Percentiles rank a stretch among this genome's conserved stretches.
Conservation (phyloP, 2,113 vertebrate genomes). For the Bos indicus region DNA sequence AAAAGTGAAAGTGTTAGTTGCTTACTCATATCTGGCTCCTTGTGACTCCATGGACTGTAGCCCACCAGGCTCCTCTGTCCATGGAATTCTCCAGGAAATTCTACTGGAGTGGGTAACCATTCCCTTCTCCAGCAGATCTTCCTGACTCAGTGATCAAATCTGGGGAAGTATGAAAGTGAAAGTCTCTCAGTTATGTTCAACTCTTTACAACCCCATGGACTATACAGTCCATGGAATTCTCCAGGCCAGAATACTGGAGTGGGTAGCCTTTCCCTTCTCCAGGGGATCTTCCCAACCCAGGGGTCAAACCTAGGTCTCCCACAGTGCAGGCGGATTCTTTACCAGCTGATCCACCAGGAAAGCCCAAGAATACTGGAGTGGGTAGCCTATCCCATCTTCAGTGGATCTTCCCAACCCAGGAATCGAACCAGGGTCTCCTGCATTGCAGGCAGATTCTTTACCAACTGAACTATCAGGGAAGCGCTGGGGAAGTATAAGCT, state of each 20-base stretch:
- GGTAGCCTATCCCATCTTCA: neutral
- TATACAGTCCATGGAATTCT: neutral
- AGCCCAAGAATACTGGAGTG: neutral
- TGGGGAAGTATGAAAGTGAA: neutral
- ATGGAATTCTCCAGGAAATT: neutral
- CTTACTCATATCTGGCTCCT: neutral
- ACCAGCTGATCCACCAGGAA: neutral
- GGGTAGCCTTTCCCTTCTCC: neutral
- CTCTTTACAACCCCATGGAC: neutral
- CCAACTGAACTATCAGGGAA: neutral
- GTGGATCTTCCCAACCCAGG: neutral
- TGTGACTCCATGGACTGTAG: neutral
- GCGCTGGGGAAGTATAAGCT: neutral
- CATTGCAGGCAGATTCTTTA: neutral
- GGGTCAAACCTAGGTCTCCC: neutral
- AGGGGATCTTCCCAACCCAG: neutral
- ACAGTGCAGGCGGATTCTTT: neutral
- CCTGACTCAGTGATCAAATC: neutral
- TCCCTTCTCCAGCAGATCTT: neutral
- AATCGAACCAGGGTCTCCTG: neutral
- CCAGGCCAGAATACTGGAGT: neutral
- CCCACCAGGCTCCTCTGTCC: neutral
- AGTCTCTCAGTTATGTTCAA: neutral
- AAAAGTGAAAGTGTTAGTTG: neutral
- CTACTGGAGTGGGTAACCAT: neutral